phyloP scores from a whole-genome alignment of 2,888 invertebrate genomes.

The Phyto melanocephala region DNA sequence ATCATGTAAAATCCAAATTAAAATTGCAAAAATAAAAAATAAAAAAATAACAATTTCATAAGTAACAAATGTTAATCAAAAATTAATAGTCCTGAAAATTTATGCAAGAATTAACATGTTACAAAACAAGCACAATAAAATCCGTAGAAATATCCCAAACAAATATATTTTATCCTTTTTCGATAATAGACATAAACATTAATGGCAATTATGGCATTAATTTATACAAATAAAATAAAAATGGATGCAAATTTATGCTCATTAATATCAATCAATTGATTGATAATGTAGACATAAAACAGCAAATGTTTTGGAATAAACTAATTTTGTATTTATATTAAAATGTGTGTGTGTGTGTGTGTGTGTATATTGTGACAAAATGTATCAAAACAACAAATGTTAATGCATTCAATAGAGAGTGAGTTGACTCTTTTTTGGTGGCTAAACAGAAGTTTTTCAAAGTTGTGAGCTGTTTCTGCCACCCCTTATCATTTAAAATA shows the following conservation, averaged over 20 bases:
- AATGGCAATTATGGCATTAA: constrained; percentile 43
- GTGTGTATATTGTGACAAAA: constrained; percentile 17
- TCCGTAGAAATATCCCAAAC: neutral
- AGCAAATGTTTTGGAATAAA: constrained; percentile 48
- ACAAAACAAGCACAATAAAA: neutral
- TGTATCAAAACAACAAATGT: constrained; percentile 3
- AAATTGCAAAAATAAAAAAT: constrained; percentile 5
- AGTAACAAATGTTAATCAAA: constrained; percentile 3
- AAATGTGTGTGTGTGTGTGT: neutral
- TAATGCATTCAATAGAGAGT: neutral
- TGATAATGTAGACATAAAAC: constrained; percentile 67
- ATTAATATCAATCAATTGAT: constrained; percentile 77
- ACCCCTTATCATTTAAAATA: constrained; percentile 43
- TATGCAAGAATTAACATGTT: constrained; percentile 35
- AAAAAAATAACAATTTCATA: neutral
- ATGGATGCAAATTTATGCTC: constrained; percentile 75
- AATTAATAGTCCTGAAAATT: constrained; percentile 50
- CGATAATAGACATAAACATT: neutral
- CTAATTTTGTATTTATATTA: constrained; percentile 35
- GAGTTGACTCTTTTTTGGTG: constrained; percentile 17
- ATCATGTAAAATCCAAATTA: constrained; percentile 31
- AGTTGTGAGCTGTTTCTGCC: neutral
- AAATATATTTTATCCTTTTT: neutral
- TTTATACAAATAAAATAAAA: constrained; percentile 41
- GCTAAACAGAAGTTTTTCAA: constrained; percentile 33